phyloP scores from a whole-genome alignment of 2,888 invertebrate genomes.

The Ochropacha duplaris region DNA sequence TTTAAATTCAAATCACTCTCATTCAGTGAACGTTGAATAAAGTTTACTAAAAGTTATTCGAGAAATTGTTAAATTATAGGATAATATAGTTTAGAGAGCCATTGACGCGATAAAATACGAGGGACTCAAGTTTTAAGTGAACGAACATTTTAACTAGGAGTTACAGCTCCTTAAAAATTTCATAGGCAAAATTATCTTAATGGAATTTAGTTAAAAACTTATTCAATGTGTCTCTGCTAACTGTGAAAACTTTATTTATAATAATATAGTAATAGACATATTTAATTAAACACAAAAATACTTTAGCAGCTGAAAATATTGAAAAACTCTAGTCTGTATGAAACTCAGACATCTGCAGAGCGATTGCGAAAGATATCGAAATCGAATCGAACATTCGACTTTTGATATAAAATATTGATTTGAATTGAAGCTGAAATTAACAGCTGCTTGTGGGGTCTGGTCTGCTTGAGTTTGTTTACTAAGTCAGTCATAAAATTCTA shows the following conservation, averaged over 20 bases:
- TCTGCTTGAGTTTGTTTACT: too few species aligned
- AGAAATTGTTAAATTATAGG: constrained; percentile 4
- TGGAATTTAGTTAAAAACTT: not conserved
- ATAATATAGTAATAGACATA: not conserved
- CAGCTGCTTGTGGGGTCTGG: too few species aligned
- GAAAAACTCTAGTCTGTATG: too few species aligned
- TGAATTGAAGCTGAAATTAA: too few species aligned
- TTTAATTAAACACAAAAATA: not conserved
- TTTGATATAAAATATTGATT: too few species aligned
- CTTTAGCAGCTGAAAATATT: not conserved
- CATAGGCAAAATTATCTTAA: not conserved
- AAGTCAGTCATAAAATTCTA: too few species aligned
- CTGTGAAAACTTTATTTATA: not conserved
- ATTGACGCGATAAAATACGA: not conserved
- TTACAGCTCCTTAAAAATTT: not conserved
- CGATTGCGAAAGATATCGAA: too few species aligned
- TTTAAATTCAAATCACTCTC: constrained; percentile 3
- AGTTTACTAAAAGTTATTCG: not conserved
- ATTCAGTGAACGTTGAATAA: not conserved
- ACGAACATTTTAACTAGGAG: not conserved
- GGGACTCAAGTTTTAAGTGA: not conserved
- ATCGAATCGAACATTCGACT: too few species aligned
- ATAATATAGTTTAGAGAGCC: not conserved
- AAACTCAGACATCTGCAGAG: too few species aligned
- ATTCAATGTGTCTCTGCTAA: not conserved